Evolutionary conservation across 2,888 invertebrate species (phyloP), one percentile per base, ranked within the genome.

Genomic region (Pandemis corylana): DNA sequence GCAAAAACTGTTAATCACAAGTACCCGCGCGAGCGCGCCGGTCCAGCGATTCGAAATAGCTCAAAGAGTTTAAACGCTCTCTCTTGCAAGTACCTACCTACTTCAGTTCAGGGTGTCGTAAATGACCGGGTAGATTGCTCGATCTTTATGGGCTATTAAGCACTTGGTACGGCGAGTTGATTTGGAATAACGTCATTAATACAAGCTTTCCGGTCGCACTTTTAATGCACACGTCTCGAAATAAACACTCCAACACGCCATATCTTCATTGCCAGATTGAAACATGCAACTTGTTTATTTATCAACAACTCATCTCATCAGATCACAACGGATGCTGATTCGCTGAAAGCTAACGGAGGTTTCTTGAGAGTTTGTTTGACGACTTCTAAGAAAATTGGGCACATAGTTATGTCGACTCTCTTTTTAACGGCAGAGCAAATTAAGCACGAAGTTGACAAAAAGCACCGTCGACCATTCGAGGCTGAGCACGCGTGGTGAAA

Each of bases 401-500:
- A 78, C 80, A 80, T 85, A 84, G 84, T 78, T 66, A 76, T 77
- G 78, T 78, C 61, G 74, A 76, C 77, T 80, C 73, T 79, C 82
- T 84, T 83, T 20, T 84, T 86, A 84, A 84, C 87, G 85, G 83
- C 90, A 84, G 83, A 88, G 85, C 84, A 86, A 90, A 92, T 91
- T 90, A 91, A 87, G 89, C 85, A 86, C 88, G 87, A 83, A 87
- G 88, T 88, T 89, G 89, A 91, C 91, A 92, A 92, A 91, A 91
- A 90, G 85, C 79, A 76, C 76, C 79, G 80, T 75, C 77, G 78
- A 81, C 82, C 36, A 63, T 65, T 82, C 78, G 78, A 81, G 78
- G 76, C 78, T 78, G 82, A 84, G 85, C 82, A 82, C 80, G 82
- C 82, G 85, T 82, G 78, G 83, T 83, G 83, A 88, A 92, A 92